These are phyloP conservation scores for Drosophila buzzatii DNA, from an alignment of 2,888 invertebrate genomes.

Conservation along the genomic window DNA sequence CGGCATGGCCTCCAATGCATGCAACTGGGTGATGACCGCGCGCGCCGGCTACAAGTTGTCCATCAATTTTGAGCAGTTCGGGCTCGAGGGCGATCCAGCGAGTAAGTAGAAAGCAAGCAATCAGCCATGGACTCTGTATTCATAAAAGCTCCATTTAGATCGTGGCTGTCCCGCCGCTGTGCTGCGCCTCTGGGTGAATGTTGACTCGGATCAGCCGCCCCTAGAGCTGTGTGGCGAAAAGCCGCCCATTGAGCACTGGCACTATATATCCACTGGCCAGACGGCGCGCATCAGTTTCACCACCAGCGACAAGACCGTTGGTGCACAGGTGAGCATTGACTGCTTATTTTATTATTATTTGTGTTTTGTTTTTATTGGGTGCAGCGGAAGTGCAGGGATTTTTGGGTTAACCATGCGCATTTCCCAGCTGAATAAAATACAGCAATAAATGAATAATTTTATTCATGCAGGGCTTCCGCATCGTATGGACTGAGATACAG, in stretches of 20 bases:
- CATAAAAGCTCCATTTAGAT: conserved; percentile 85
- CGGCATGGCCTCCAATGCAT: conserved; percentile 93
- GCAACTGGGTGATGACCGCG: conserved; percentile 98
- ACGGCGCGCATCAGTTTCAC: conserved; percentile 96
- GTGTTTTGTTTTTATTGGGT: background rate
- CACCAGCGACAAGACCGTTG: conserved; percentile 97
- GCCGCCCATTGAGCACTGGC: conserved; percentile 90
- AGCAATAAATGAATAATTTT: background rate
- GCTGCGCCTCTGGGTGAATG: conserved; percentile 92
- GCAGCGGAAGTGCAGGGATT: conserved; percentile 1
- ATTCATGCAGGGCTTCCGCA: conserved; percentile 91
- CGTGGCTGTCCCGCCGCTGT: conserved; percentile 97
- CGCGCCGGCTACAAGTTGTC: conserved; percentile 94
- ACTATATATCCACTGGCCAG: conserved; percentile 94
- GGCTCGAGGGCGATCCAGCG: conserved; percentile 96
- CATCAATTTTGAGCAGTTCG: conserved; percentile 95
- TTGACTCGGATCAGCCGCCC: conserved; percentile 91
- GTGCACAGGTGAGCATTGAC: conserved; percentile 87
- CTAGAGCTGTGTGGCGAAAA: conserved; percentile 96
- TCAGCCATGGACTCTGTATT: background rate
- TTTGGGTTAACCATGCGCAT: background rate
- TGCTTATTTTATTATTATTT: background rate
- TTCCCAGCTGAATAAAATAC: background rate
- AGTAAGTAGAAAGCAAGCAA: conserved; percentile 86
- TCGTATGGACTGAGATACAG: conserved; percentile 97